Conservation (phyloP, 2,888 invertebrate genomes). For the Gerris lacustris region DNA sequence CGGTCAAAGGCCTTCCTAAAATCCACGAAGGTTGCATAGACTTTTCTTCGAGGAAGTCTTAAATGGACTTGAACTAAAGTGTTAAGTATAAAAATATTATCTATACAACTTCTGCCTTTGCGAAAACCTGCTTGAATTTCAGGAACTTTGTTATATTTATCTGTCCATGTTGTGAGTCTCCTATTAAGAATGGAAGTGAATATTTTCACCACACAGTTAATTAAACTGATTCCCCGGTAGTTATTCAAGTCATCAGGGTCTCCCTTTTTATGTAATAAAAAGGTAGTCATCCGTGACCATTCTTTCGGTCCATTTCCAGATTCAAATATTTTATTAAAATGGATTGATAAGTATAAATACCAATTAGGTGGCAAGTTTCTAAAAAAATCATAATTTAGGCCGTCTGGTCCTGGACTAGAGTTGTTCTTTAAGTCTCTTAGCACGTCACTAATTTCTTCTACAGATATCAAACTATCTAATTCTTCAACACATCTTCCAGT, state of each 20-base stretch:
- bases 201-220: slow-evolving; percentile 12
- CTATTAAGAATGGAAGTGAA: slow-evolving; percentile 2
- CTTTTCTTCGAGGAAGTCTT: not conserved
- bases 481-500: too few species aligned
- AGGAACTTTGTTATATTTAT: too few species aligned
- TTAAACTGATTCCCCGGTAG: slow-evolving; percentile 12
- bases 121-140: slow-evolving; percentile 14
- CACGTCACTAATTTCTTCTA: not conserved
- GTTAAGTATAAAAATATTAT: slow-evolving; percentile 10
- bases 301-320: not conserved
- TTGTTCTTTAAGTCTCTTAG: not conserved
- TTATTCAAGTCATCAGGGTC: slow-evolving; percentile 6
- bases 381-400: slow-evolving; percentile 7
- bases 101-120: slow-evolving; percentile 2
- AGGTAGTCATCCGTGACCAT: slow-evolving; percentile 7
- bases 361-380: slow-evolving; percentile 7
- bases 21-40: slow-evolving; percentile 8
- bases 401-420: slow-evolving; percentile 11
- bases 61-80: not conserved
- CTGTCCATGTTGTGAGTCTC: slow-evolving; percentile 6
- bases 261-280: slow-evolving; percentile 12
- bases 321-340: slow-evolving; percentile 14
- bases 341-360: not conserved
- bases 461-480: not conserved
- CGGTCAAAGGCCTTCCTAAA: slow-evolving; percentile 13